Base-by-base conservation (phyloP, 2,888 invertebrate species). In the Odontomyia ornata region DNA sequence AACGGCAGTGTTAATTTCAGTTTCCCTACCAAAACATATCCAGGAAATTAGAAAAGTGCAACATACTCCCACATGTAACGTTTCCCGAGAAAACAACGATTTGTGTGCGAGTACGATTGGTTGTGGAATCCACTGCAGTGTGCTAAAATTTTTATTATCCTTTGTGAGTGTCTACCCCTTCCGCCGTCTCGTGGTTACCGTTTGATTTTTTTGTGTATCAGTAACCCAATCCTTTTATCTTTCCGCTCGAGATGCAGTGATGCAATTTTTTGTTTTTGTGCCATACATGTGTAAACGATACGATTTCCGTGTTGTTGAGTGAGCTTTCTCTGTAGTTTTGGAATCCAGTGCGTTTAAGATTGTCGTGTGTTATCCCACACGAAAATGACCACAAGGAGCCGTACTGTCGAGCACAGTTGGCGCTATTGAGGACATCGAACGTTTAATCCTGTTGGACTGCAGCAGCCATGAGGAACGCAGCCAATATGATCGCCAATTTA, bases 401-500 rank as follows among this genome's bases (percentile, higher is more conserved):
- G 47, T 30, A 1, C 43, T 36, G 69, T 46, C 47, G 69, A 69
- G 27, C 30, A 25, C 27, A 13, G 13, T 25, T 46, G 69, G 47
- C 25, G 47, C 46, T 69, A 69, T 47, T 69, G 69, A 69, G 69
- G 47, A 69, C 46, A 23, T n/a, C 69, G 23, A 65, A 18, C 65
- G 65, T n/a, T n/a, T 69, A 18, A 25, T 47, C 27, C 23, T 30
- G 3, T 27, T 30, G 28, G 43, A 69, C 23, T 25, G 47, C 30
- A 18, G 65, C 65, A 46, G 62, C n/a, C 65, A 69, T 69, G 69
- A 47, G 25, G 60, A 62, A 28, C 47, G 62, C 77, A 81, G 81
- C 82, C 85, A 84, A 82, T 82, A 85, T 85, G 85, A 83, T 85
- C 82, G 84, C 85, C 81, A 83, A 85, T 81, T 81, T 85, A 80